Base-by-base conservation (phyloP, 2,888 invertebrate genomes). In the Epinotia demarniana region DNA sequence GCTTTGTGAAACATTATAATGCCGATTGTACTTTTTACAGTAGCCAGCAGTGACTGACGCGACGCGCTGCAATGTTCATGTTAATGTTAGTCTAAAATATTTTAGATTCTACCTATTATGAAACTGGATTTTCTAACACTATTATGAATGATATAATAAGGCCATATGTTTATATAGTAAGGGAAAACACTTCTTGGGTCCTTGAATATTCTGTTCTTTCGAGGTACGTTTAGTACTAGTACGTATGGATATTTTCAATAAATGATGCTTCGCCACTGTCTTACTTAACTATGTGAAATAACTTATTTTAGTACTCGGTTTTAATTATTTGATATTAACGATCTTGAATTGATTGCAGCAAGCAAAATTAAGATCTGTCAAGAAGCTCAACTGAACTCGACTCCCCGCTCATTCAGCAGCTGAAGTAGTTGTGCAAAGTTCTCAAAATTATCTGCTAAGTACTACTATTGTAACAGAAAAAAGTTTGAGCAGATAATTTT, bases 161-260 rank as follows among this genome's bases (percentile, higher is more conserved):
- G 75, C 75, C 75, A 75, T 75, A 75, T 67, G 46, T 70, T 73
- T 66, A n/a, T 60, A 19, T 68, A 74, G 16, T 74, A 63, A 43
- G 55, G n/a, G 43, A 43, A 74, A 66, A 27, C 23, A 23, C 60
- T n/a, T 61, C n/a, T 49, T 53, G 70, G 62, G 19, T 62, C 49
- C 16, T 63, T 39, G 8, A 75, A 71, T 64, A 58, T 58, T 66
- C 39, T 75, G 75, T 70, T 74, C 39, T 18, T 58, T 63, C 19
- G 53, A 33, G 60, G 71, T 75, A 64, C 53, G 58, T 66, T 66
- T 27, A 27, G 23, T 27, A 27, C 23, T 27, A 33, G 60, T 60
- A 73, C 62, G 27, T 18, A 46, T 13, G 9, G n/a, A 27, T 46
- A 39, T 60, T 33, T 60, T 11, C 9, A 16, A 67, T 16, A 16